Evolutionary conservation across 2,888 invertebrate species (phyloP), one percentile per base, ranked within the genome.

Genomic region (Scotopteryx bipunctaria): DNA sequence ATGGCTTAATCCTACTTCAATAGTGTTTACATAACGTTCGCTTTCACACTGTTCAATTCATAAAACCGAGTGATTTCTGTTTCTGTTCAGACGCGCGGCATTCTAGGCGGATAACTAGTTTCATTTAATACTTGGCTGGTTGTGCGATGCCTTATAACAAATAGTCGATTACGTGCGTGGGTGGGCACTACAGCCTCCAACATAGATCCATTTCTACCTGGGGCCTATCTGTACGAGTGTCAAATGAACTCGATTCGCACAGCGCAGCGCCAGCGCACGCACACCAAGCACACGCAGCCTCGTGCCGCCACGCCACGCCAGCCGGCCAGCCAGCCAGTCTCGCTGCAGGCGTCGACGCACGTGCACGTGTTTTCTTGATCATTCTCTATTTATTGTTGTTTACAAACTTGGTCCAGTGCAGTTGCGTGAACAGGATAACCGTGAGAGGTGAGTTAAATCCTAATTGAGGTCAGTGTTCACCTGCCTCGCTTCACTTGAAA

Each of bases 391-490:
- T 44, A 52, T 50, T 55, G 45, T 64, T 53, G 87, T 87, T 87
- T 84, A 86, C 81, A 83, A 83, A 82, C 80, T 80, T 63, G 76
- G 77, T 70, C 61, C 70, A 73, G 81, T 82, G 83, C 66, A 69
- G 69, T 72, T 67, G 66, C 64, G 72, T 70, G 68, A 75, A 76
- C 76, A 81, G 81, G 82, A 86, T 81, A 81, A 73, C 66, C 73
- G 75, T 78, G 78, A 77, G 74, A 78, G 83, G 88, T 87, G 71
- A 85, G 88, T 76, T 70, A 66, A 74, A 71, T 73, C 67, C 48
- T 61, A 59, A 81, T 79, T 71, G 76, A 78, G 82, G 80, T 76
- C 76, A 80, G 69, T 71, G 73, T 75, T 64, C 58, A 58, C 59
- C 55, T 59, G 57, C 52, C 52, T 44, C 23, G 14, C 37, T 37